Conservation (phyloP, 2,797 vertebrate species). For the Cephalopachus bancanus region DNA sequence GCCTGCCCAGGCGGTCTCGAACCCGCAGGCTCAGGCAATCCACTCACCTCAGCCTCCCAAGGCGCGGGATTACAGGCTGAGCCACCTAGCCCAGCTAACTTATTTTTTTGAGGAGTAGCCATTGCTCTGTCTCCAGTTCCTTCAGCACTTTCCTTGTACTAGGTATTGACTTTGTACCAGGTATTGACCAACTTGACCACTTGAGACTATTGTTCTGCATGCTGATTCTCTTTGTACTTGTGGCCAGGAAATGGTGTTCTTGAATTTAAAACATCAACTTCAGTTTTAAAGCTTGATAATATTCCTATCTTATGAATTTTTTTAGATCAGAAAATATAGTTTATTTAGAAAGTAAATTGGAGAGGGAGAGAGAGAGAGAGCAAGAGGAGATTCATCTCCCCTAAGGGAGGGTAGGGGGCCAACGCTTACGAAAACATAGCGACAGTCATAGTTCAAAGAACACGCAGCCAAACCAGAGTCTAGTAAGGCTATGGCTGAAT, state of each 20-base stretch:
- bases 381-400: no score
- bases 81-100: no score
- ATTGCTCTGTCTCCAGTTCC: background rate
- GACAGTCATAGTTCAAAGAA: no score
- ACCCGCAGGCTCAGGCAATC: no score
- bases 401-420: no score
- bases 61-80: no score
- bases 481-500: no score
- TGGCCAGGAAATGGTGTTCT: background rate
- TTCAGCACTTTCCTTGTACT: background rate
- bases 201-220: background rate
- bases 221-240: background rate
- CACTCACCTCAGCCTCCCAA: no score
- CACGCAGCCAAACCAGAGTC: no score
- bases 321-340: conserved; percentile 3
- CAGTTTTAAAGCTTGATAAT: background rate
- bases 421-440: no score
- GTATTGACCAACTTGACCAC: background rate
- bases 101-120: background rate
- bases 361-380: no score
- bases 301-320: background rate
- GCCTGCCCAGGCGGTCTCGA: no score
- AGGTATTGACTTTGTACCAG: background rate
- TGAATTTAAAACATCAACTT: conserved; percentile 15
- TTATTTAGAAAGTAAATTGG: background rate